Evolutionary conservation across 2,797 vertebrate genomes (phyloP).

Genomic region (Eulemur coronatus): DNA sequence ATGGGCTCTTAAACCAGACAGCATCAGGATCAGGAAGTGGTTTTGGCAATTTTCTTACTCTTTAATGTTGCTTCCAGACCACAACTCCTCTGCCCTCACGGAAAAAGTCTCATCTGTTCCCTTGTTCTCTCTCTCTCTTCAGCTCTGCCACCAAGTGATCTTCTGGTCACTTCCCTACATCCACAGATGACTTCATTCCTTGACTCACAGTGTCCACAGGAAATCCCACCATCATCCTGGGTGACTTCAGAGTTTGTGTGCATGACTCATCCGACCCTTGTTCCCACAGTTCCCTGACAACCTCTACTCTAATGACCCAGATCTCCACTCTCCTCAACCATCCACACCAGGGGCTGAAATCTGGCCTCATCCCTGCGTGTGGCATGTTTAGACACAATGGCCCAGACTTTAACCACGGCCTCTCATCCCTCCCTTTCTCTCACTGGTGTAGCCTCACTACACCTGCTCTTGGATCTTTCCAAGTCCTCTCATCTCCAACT

Average conservation of each 20-base stretch:
- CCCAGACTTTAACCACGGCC: background rate
- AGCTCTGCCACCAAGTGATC: background rate
- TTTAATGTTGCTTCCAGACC: background rate
- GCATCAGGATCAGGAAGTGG: conserved; percentile 3
- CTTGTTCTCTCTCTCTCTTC: background rate
- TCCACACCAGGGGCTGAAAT: background rate
- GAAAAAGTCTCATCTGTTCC: background rate
- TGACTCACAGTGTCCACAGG: background rate
- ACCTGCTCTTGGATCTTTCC: background rate
- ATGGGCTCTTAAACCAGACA: background rate
- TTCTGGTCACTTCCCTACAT: background rate
- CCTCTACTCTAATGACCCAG: background rate
- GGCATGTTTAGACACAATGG: background rate
- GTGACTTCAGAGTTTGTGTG: conserved; percentile 32
- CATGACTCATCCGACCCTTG: conserved; percentile 10
- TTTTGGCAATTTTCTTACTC: background rate
- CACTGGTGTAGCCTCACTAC: background rate
- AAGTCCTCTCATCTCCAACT: background rate
- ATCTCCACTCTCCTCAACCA: background rate
- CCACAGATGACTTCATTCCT: conserved; percentile 51
- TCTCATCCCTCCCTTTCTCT: background rate
- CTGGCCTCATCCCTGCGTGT: background rate
- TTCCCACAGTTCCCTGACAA: conserved; percentile 36
- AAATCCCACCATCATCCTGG: background rate
- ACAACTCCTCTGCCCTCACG: background rate